Evolutionary conservation across 2,797 vertebrate genomes (phyloP), one percentile per base, ranked within the genome.

Genomic region (Xiphorhynchus erythropygius): DNA sequence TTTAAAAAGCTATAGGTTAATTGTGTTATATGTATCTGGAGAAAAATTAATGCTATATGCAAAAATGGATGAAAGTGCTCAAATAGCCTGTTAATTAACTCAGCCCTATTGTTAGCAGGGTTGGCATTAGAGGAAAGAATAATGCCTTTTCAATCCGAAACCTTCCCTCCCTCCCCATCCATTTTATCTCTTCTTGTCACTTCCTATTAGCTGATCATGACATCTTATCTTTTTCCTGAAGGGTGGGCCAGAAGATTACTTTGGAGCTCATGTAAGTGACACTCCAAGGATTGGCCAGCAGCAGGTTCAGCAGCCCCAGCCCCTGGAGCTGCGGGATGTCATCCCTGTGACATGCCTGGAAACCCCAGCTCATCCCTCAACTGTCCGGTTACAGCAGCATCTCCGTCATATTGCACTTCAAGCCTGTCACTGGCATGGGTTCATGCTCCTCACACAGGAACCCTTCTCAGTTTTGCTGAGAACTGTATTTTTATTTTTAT

Each of bases 241-340:
- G 98, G 97, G 97, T 77, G 92, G 97, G 96, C 97, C 96, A 96
- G 96, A 97, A 97, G 97, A 98, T 97, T 97, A 97, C 97, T 98
- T 98, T 94, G 96, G 96, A 97, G 96, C 97, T 97, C 97, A 96
- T 98, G 97, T 98, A 98, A 98, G 97, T 98, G 98, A 98, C 97
- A 97, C 98, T 98, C 97, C 96, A 97, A 97, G 97, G 97, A 94
- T 94, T 97, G 97, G 97, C 98, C 94, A 1, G 86, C 95, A 97
- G 98, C 96, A 59, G 91, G 92, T 93, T 97, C 94, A 94, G 95
- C 70, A 24, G 94, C 87, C 90, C 81, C 2, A 4, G 92, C 78
- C 97, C 96, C 97, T 2, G 25, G 87, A 97, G 97, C 90, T 35
- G 23, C 1, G 53, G 94, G 84, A 96, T 97, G 98, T 98, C 98